Evolutionary conservation across 2,797 vertebrate genomes (phyloP).

Genomic region (Poliocrania exsul): DNA sequence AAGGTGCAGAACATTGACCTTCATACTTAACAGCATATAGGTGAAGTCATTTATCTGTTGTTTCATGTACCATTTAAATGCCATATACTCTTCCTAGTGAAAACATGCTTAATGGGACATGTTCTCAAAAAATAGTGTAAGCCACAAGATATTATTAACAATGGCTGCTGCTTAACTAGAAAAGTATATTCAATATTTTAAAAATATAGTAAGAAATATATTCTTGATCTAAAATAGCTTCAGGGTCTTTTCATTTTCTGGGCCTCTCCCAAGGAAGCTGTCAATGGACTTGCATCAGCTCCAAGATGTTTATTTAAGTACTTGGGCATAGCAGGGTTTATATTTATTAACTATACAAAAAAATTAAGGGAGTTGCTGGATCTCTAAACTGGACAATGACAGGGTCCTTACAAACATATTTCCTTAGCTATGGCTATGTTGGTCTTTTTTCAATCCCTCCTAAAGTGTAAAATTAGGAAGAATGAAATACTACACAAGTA

Average conservation of each 20-base stretch:
- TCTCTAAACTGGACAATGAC: neutral
- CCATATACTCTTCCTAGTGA: neutral
- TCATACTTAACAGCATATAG: neutral
- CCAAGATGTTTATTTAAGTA: neutral
- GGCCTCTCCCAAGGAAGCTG: neutral
- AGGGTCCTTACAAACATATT: neutral
- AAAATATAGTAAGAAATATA: neutral
- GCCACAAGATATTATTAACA: neutral
- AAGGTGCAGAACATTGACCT: neutral
- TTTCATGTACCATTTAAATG: neutral
- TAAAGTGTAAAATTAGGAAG: neutral
- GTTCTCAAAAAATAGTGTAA: neutral
- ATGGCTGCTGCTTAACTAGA: neutral
- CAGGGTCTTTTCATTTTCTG: neutral
- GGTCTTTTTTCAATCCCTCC: neutral
- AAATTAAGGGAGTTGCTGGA: neutral
- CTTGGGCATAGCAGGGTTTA: neutral
- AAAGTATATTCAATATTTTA: neutral
- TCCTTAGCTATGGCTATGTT: neutral
- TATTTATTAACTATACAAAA: neutral
- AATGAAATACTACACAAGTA: neutral
- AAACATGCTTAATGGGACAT: neutral
- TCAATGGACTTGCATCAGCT: neutral
- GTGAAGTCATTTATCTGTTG: neutral
- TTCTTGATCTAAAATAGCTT: neutral